Evolutionary conservation across 2,888 invertebrate species (phyloP).

Genomic region (Bhutanitis thaidina): DNA sequence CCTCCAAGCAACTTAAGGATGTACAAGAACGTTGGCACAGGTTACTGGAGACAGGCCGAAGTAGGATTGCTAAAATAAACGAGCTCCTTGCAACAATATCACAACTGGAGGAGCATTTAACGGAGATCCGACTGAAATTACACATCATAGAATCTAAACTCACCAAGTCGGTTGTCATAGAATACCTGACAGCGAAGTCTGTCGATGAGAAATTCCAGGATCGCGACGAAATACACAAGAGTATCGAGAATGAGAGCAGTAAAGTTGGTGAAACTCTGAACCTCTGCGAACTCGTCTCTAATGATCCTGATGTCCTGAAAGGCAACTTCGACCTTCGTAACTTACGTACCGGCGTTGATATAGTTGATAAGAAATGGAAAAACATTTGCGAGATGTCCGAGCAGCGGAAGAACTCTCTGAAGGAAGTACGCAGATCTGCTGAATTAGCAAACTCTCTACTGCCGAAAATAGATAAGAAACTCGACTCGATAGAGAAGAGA

Average conservation of each 20-base stretch:
- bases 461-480: conserved; percentile 80
- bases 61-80: conserved; percentile 84
- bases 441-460: conserved; percentile 83
- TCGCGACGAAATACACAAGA: conserved; percentile 86
- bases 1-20: conserved; percentile 79
- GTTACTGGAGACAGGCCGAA: conserved; percentile 82
- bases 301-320: conserved; percentile 86
- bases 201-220: conserved; percentile 85
- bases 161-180: conserved; percentile 83
- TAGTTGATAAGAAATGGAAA: conserved; percentile 89
- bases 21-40: conserved; percentile 84
- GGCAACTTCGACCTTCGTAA: conserved; percentile 85
- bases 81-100: conserved; percentile 86
- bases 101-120: conserved; percentile 85
- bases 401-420: conserved; percentile 74
- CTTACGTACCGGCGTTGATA: conserved; percentile 83
- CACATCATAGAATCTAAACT: conserved; percentile 86
- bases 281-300: conserved; percentile 87
- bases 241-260: conserved; percentile 87
- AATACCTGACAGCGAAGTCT: conserved; percentile 81
- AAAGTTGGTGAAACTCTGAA: conserved; percentile 89
- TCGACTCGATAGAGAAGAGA: conserved; percentile 80
- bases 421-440: conserved; percentile 79
- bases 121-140: conserved; percentile 85
- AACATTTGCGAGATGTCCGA: conserved; percentile 86